These are phyloP conservation scores for Linnaemya vulpina DNA, from an alignment of 2,888 invertebrate species.

Conservation along the genomic window DNA sequence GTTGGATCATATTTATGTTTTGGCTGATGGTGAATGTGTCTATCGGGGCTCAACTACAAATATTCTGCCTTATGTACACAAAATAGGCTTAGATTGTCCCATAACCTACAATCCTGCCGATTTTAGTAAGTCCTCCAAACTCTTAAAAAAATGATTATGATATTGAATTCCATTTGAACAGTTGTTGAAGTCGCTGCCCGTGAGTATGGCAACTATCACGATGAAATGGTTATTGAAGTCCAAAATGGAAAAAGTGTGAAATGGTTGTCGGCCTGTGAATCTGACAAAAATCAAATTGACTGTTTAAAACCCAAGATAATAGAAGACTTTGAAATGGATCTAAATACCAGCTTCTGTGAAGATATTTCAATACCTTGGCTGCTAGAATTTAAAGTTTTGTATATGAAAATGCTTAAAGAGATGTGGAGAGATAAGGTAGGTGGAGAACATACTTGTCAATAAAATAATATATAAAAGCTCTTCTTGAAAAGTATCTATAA, in stretches of 20 bases:
- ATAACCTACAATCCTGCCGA: conserved; percentile 97
- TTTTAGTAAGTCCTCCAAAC: conserved; percentile 89
- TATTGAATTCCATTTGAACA: conserved; percentile 79
- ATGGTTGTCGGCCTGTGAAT: conserved; percentile 82
- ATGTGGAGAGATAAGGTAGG: conserved; percentile 86
- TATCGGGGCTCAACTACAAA: conserved; percentile 92
- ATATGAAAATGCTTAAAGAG: conserved; percentile 89
- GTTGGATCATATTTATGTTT: conserved; percentile 95
- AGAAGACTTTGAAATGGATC: conserved; percentile 44
- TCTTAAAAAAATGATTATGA: not conserved
- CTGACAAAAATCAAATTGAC: conserved; percentile 2
- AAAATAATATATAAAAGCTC: too few relatives aligned
- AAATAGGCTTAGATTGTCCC: conserved; percentile 92
- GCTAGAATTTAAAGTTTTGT: conserved; percentile 87
- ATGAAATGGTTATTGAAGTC: conserved; percentile 87
- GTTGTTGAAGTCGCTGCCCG: conserved; percentile 92
- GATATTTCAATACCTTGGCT: conserved; percentile 84
- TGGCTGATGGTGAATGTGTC: conserved; percentile 94
- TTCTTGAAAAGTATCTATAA: too few relatives aligned
- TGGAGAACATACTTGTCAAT: not conserved
- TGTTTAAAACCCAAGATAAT: not conserved
- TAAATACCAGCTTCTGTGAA: conserved; percentile 58
- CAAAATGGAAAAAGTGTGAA: conserved; percentile 86
- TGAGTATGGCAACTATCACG: conserved; percentile 89
- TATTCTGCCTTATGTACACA: conserved; percentile 91